Conservation (phyloP, 2,888 invertebrate species). For the Synanthedon tipuliformis region DNA sequence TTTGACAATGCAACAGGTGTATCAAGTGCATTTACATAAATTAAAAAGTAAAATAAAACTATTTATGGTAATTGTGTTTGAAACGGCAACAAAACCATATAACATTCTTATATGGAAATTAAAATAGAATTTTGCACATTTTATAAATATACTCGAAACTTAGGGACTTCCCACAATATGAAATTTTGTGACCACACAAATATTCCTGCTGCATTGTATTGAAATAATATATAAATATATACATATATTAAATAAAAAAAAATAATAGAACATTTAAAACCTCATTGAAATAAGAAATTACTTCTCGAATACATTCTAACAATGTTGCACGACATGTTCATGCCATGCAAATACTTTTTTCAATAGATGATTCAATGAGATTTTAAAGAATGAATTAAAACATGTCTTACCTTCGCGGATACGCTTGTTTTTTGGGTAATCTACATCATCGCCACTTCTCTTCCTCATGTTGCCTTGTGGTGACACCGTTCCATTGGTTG, state of each 20-base stretch:
- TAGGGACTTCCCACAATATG: conserved; percentile 31
- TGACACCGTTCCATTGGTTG: conserved; percentile 13
- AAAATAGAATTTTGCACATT: background rate
- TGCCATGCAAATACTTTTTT: background rate
- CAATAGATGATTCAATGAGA: conserved; percentile 27
- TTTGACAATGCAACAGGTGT: conserved; percentile 16
- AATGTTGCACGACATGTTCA: background rate
- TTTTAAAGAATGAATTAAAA: conserved; percentile 18
- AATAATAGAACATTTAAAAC: conserved; percentile 26
- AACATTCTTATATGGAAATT: background rate
- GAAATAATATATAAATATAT: conserved; percentile 1
- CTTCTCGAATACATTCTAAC: background rate
- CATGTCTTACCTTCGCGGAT: conserved; percentile 53
- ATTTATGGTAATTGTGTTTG: background rate
- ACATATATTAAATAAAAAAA: background rate
- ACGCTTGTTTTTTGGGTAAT: conserved; percentile 48
- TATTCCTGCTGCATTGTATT: conserved; percentile 21
- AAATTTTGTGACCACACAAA: conserved; percentile 5
- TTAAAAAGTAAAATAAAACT: background rate
- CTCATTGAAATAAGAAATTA: conserved; percentile 8
- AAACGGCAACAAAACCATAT: conserved; percentile 1
- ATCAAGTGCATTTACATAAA: conserved; percentile 5
- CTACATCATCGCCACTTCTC: conserved; percentile 46
- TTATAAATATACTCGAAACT: background rate
- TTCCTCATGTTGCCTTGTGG: conserved; percentile 39